phyloP scores from a whole-genome alignment of 2,888 invertebrate species.

The Thymelicus sylvestris region DNA sequence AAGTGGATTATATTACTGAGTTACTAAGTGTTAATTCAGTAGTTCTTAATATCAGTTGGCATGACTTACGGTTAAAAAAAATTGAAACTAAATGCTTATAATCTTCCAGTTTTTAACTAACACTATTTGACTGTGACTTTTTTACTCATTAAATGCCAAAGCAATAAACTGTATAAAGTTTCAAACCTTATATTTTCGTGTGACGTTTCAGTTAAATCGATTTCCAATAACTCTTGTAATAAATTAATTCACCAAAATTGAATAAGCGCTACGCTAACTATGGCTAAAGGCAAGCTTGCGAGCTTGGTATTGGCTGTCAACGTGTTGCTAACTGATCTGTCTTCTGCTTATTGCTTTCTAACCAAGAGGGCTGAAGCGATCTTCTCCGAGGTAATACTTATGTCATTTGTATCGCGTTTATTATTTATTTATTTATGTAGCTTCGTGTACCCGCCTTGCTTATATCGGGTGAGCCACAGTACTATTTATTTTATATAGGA shows the following conservation, averaged over 20 bases:
- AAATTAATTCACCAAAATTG: too few species aligned
- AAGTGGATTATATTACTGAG: too few species aligned
- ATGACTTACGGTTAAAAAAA: too few species aligned
- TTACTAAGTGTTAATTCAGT: too few species aligned
- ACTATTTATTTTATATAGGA: too few species aligned
- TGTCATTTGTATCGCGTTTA: conserved; percentile 10
- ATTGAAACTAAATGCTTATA: too few species aligned
- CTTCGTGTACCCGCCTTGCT: neutral
- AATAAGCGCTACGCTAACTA: conserved; percentile 17
- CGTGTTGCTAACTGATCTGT: conserved; percentile 61
- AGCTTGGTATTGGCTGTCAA: conserved; percentile 48
- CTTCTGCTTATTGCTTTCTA: conserved; percentile 79
- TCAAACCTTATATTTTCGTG: too few species aligned
- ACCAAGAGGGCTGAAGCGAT: conserved; percentile 81
- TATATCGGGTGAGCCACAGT: neutral
- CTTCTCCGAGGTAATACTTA: conserved; percentile 71
- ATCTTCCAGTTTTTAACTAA: too few species aligned
- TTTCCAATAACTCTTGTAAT: conserved; percentile 31
- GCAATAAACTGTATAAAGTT: too few species aligned
- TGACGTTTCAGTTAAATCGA: neutral
- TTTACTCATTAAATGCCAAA: too few species aligned
- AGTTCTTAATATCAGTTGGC: too few species aligned
- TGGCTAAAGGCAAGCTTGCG: conserved; percentile 22
- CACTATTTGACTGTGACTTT: too few species aligned
- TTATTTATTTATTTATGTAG: conserved; percentile 2